A percentile compares a stretch with the other conserved stretches of the same genome.
These are phyloP conservation scores for Andricus quercusramuli DNA, from an alignment of 2,888 invertebrate species.

Conservation along the genomic window DNA sequence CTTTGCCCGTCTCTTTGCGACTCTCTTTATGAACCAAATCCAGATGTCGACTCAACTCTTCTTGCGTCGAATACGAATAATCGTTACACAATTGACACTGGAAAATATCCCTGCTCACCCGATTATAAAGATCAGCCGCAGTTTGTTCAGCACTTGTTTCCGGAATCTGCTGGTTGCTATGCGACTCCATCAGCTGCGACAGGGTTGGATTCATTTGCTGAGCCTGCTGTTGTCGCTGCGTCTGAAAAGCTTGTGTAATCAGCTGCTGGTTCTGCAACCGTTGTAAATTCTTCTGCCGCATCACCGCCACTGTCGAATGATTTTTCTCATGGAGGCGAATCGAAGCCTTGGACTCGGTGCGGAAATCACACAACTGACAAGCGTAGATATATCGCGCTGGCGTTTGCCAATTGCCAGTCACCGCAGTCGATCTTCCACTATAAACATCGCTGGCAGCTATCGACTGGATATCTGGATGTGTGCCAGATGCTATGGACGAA, in stretches of 20 bases:
- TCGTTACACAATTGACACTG: constrained; percentile 21
- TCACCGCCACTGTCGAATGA: background rate
- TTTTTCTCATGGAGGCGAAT: constrained; percentile 11
- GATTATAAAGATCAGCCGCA: background rate
- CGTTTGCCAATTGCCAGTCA: background rate
- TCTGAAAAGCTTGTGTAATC: background rate
- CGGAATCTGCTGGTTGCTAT: background rate
- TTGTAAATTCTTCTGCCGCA: background rate
- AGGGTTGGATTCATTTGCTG: background rate
- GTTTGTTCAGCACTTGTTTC: background rate
- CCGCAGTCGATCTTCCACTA: background rate
- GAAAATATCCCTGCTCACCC: constrained; percentile 14
- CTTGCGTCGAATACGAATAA: background rate
- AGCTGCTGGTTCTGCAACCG: background rate
- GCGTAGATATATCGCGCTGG: background rate
- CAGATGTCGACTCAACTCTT: constrained; percentile 2
- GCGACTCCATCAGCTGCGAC: background rate
- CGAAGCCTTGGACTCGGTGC: constrained; percentile 1
- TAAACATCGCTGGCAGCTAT: background rate
- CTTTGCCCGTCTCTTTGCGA: background rate
- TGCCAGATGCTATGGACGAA: too few relatives aligned
- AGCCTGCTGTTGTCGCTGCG: background rate
- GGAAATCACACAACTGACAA: constrained; percentile 15
- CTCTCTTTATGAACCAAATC: constrained; percentile 2
- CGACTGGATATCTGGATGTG: too few relatives aligned